A percentile compares a stretch with the other conserved stretches of the same genome.
phyloP scores from a whole-genome alignment of 2,797 vertebrate genomes.

The Sebastes umbrosus region DNA sequence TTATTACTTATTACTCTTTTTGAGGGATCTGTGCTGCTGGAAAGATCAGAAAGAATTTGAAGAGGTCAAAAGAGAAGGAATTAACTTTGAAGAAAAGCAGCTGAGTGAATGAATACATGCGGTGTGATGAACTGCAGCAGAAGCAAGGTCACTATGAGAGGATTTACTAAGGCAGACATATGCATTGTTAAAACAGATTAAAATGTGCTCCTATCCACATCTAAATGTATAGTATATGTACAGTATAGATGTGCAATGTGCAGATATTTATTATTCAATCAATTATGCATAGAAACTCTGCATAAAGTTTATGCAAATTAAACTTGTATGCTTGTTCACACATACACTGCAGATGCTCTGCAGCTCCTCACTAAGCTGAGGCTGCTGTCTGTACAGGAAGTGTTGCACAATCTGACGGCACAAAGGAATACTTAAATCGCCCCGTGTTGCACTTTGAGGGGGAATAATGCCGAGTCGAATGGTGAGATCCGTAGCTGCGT shows the following conservation, averaged over 20 bases:
- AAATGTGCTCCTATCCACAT: not conserved
- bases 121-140: not conserved
- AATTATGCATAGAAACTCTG: not conserved
- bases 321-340: not conserved
- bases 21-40: not conserved
- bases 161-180: not conserved
- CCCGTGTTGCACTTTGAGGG: not conserved
- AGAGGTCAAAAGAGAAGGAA: not conserved
- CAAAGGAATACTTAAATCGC: not conserved
- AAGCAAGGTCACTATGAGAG: not conserved
- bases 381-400: slow-evolving; percentile 6
- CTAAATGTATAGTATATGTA: not conserved
- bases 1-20: not conserved
- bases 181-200: not conserved
- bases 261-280: not conserved
- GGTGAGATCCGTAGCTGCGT: not conserved
- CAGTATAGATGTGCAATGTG: not conserved
- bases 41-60: not conserved
- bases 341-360: slow-evolving; percentile 15
- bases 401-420: not conserved
- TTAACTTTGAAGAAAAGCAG: not conserved
- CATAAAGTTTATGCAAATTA: not conserved
- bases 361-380: not conserved
- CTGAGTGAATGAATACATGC: not conserved
- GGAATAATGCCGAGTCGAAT: not conserved